Percentiles rank a stretch among this genome's conserved stretches.
Conservation (phyloP, 2,797 vertebrate genomes). For the Esox masquinongy region DNA sequence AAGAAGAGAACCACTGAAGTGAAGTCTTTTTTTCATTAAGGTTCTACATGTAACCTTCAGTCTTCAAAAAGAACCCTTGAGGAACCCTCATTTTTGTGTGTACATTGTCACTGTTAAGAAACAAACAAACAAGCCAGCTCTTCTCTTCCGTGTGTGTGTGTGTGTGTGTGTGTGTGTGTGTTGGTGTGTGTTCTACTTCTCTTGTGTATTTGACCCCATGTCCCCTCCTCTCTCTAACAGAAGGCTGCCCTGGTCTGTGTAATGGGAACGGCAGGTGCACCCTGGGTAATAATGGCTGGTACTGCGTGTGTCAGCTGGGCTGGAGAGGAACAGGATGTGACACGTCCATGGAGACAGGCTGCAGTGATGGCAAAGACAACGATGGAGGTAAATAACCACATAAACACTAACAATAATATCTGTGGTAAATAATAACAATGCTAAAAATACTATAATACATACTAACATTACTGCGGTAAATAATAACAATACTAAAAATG, state of each 20-base stretch:
- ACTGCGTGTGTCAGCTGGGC: conserved; percentile 97
- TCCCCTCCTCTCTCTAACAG: conserved; percentile 67
- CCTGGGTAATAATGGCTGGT: conserved; percentile 96
- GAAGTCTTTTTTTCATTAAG: too few relatives aligned
- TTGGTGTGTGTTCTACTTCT: conserved; percentile 31
- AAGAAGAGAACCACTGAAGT: too few relatives aligned
- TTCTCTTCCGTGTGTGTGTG: background rate
- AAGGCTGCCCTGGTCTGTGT: conserved; percentile 97
- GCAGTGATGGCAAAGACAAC: conserved; percentile 95
- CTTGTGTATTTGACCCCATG: conserved; percentile 50
- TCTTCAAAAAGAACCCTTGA: too few relatives aligned
- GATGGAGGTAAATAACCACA: conserved; percentile 88
- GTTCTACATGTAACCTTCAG: too few relatives aligned
- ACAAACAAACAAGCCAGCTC: too few relatives aligned
- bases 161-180: background rate
- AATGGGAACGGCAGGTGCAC: conserved; percentile 98
- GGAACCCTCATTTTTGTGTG: too few relatives aligned
- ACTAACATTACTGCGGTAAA: too few relatives aligned
- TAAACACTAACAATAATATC: conserved; percentile 31
- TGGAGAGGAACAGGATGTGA: conserved; percentile 97
- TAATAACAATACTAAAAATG: too few relatives aligned
- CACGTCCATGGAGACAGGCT: conserved; percentile 97
- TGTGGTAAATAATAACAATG: conserved; percentile 27
- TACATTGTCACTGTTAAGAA: too few relatives aligned
- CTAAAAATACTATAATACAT: too few relatives aligned